These are phyloP conservation scores for Pandemis corylana DNA, from an alignment of 2,888 invertebrate species.

Conservation along the genomic window DNA sequence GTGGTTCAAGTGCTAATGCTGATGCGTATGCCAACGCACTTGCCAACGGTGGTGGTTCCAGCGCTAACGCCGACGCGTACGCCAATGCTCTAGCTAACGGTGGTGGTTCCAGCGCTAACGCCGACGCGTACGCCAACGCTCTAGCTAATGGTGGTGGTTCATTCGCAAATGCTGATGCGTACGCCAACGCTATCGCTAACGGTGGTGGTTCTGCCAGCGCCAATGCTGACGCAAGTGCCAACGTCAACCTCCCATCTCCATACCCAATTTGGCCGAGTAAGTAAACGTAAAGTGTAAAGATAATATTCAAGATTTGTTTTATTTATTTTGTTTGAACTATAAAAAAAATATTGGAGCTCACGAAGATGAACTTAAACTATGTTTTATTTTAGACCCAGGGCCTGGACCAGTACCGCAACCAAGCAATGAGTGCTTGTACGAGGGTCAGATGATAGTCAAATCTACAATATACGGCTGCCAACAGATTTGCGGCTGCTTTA, in stretches of 20 bases:
- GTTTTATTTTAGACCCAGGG: background rate
- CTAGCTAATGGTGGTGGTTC: slow-evolving; percentile 16
- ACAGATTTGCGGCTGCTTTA: slow-evolving; percentile 69
- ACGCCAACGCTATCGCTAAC: background rate
- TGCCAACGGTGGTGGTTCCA: background rate
- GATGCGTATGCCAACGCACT: background rate
- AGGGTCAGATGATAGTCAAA: slow-evolving; percentile 37
- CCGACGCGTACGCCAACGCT: slow-evolving; percentile 14
- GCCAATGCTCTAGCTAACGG: slow-evolving; percentile 23
- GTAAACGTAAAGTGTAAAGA: background rate
- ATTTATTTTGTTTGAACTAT: too few species aligned
- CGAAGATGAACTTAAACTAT: background rate
- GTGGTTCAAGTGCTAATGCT: background rate
- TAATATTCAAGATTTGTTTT: background rate
- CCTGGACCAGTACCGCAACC: background rate
- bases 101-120: slow-evolving; percentile 7
- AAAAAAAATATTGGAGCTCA: background rate
- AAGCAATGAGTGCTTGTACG: slow-evolving; percentile 12
- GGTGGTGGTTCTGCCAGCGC: background rate
- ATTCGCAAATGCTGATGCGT: slow-evolving; percentile 14
- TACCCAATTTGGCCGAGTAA: background rate
- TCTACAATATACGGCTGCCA: slow-evolving; percentile 51
- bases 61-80: slow-evolving; percentile 19
- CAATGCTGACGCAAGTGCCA: slow-evolving; percentile 20
- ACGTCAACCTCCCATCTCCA: background rate